A percentile compares a stretch with the other conserved stretches of the same genome.
Evolutionary conservation across 2,113 vertebrate genomes (phyloP).

Genomic region (Damaliscus lunatus): DNA sequence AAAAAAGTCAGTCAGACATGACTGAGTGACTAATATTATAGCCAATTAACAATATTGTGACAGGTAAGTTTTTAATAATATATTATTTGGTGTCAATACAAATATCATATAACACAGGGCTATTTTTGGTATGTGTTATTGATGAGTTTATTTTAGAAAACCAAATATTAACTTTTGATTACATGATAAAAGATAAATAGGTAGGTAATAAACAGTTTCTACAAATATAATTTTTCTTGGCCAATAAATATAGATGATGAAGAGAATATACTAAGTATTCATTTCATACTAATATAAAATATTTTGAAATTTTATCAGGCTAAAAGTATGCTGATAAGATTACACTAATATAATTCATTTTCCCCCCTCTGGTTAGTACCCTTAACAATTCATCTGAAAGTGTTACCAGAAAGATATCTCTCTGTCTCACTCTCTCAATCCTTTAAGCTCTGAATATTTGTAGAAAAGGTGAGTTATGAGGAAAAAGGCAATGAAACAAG

Average conservation of each 20-base stretch:
- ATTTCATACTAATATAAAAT: background rate
- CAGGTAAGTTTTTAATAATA: background rate
- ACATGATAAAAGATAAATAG: background rate
- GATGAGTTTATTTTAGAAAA: constrained; percentile 13
- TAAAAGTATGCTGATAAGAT: background rate
- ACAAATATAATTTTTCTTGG: background rate
- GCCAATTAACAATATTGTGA: background rate
- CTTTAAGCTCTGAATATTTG: background rate
- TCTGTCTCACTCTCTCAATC: background rate
- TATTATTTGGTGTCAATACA: background rate
- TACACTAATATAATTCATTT: background rate
- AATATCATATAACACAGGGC: background rate
- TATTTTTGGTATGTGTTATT: background rate
- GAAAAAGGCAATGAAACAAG: constrained; percentile 17
- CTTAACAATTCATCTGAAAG: background rate
- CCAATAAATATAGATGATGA: background rate
- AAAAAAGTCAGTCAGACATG: background rate
- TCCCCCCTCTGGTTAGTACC: background rate
- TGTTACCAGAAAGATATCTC: background rate
- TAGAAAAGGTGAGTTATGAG: background rate
- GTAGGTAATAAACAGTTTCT: background rate
- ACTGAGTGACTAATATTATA: background rate
- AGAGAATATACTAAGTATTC: background rate
- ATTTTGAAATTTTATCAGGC: background rate
- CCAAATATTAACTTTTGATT: background rate